Evolutionary conservation across 2,797 vertebrate species (phyloP), one percentile per base, ranked within the genome.

Genomic region (Epinephelus malabaricus): DNA sequence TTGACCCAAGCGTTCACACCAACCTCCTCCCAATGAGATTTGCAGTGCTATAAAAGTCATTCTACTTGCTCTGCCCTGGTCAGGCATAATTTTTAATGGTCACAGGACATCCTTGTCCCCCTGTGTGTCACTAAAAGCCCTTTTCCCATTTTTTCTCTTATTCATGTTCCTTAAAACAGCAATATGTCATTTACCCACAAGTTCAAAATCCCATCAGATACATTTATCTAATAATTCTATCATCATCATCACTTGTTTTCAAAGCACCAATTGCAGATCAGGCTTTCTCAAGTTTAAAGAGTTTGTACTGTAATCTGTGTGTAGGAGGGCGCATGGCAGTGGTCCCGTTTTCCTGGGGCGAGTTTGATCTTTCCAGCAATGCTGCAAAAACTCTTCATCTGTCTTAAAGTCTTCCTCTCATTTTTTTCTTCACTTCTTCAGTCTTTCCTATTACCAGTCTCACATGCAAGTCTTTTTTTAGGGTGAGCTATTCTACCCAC

Each of bases 401-500:
- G 82, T 83, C 84, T 74, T 63, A 38, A 84, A 85, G 65, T 89
- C 80, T 86, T 90, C 79, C 56, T 87, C 81, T 79, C 47, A 14
- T 74, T 81, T 79, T 61, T 43, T 49, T 64, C n/a, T 87, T 75
- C 65, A 78, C 78, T 78, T 79, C 72, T 83, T 74, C 79, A 76
- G 2, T 78, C 79, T 68, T 73, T 83, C 77, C 66, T 25, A 46
- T 72, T 83, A 75, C 83, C 82, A 67, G 67, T 89, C 83, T 92
- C 86, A 66, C 82, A 78, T 83, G 73, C 79, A 84, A 50, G 76
- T 90, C 87, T 92, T 84, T 89, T 90, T 92, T 90, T 87, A 81
- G 88, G 79, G 83, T 34, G 79, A 84, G 63, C 21, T 58, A 70
- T 85, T 92, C 87, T 78, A 60, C 92, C 93, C 91, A 94, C 93